These are phyloP conservation scores for Herpetotheres cachinnans DNA, from an alignment of 2,113 vertebrate genomes.

Conservation along the genomic window DNA sequence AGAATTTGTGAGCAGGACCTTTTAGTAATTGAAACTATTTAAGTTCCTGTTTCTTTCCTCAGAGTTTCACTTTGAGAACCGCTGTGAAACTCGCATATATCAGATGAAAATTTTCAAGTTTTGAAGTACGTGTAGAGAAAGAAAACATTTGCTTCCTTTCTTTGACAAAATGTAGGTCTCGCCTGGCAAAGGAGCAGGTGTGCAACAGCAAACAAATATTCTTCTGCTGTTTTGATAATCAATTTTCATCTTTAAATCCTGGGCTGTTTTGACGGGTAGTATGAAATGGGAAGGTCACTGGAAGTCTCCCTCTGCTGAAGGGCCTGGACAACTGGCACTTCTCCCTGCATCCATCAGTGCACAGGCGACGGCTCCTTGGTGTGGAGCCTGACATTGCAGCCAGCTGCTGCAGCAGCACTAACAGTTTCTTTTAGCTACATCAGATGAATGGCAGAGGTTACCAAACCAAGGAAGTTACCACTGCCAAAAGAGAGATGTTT, in stretches of 20 bases:
- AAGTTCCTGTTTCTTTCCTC: background rate
- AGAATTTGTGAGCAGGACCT: background rate
- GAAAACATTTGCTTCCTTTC: background rate
- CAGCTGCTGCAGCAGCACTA: background rate
- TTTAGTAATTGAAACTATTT: background rate
- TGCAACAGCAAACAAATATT: background rate
- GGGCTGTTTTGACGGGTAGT: background rate
- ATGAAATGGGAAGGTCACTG: background rate
- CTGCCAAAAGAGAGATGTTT: background rate
- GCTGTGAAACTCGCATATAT: background rate
- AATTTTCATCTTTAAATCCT: background rate
- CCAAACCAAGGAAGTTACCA: background rate
- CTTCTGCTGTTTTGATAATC: background rate
- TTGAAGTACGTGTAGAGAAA: background rate
- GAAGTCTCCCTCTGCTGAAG: background rate
- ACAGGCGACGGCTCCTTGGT: fast-evolving
- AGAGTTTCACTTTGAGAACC: background rate
- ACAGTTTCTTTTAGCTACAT: background rate
- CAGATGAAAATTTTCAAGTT: background rate
- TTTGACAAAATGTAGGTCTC: background rate
- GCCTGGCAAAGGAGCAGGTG: background rate
- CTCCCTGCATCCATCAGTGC: fast-evolving
- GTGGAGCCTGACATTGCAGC: background rate
- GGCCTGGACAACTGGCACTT: background rate
- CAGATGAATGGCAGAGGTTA: background rate